phyloP scores from a whole-genome alignment of 2,888 invertebrate genomes.

The Stenolophus ochropezus region DNA sequence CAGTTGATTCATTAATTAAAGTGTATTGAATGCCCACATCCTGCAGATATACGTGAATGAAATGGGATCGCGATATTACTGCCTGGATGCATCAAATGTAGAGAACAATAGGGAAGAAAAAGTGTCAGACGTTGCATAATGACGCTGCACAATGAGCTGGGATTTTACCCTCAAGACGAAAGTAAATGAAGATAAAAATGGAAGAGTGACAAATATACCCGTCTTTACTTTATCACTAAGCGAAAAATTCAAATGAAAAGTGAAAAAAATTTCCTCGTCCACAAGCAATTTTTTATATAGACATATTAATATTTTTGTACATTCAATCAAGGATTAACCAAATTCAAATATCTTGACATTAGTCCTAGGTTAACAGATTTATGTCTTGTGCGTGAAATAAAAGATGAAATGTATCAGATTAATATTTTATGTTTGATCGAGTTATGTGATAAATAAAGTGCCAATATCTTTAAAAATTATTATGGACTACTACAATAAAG shows the following conservation, averaged over 20 bases:
- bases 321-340: too few species aligned
- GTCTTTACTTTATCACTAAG: background rate
- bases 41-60: background rate
- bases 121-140: background rate
- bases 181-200: background rate
- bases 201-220: background rate
- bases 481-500: too few species aligned
- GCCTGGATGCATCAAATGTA: background rate
- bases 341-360: too few species aligned
- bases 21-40: background rate
- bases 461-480: too few species aligned
- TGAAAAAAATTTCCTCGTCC: background rate
- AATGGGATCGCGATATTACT: background rate
- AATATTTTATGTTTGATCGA: too few species aligned
- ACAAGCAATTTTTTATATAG: too few species aligned
- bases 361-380: too few species aligned
- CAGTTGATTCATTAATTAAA: conserved; percentile 18
- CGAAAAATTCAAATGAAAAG: background rate
- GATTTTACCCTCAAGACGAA: background rate
- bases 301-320: too few species aligned
- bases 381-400: too few species aligned
- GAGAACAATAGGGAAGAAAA: background rate
- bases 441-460: too few species aligned
- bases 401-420: too few species aligned
- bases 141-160: conserved; percentile 1